Evolutionary conservation across 2,797 vertebrate genomes (phyloP).

Genomic region (Phoxinus dragarum): DNA sequence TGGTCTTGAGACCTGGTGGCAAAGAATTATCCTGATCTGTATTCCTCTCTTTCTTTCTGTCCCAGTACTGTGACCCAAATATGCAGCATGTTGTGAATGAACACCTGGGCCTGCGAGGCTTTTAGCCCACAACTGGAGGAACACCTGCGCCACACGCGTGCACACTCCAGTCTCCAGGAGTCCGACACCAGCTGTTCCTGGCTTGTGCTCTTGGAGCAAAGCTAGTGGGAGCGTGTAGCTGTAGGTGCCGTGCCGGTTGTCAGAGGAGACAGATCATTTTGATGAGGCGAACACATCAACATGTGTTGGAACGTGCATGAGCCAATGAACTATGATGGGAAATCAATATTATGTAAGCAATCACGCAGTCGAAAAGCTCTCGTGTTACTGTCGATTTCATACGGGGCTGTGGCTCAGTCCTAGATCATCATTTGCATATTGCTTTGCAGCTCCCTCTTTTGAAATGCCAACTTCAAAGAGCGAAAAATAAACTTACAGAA

Average conservation of each 20-base stretch:
- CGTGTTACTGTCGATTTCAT: constrained; percentile 63
- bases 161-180: constrained; percentile 8
- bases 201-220: constrained; percentile 21
- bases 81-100: constrained; percentile 54
- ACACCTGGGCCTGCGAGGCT: constrained; percentile 61
- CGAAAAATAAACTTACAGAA: constrained; percentile 64
- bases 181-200: constrained; percentile 46
- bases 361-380: constrained; percentile 44
- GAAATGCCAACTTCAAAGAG: constrained; percentile 67
- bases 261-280: constrained; percentile 8
- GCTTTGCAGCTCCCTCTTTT: constrained; percentile 58
- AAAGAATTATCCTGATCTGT: constrained; percentile 36
- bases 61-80: constrained; percentile 52
- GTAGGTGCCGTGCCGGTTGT: neutral
- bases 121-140: constrained; percentile 51
- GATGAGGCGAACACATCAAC: constrained; percentile 44
- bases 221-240: neutral
- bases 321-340: constrained; percentile 41
- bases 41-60: constrained; percentile 3
- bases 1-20: constrained; percentile 35
- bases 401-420: constrained; percentile 37
- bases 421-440: constrained; percentile 65
- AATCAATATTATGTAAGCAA: constrained; percentile 66
- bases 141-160: constrained; percentile 57
- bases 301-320: constrained; percentile 44